A percentile compares a stretch with the other conserved stretches of the same genome.
Evolutionary conservation across 2,113 vertebrate genomes (phyloP).

Genomic region (Bagarius yarrelli): DNA sequence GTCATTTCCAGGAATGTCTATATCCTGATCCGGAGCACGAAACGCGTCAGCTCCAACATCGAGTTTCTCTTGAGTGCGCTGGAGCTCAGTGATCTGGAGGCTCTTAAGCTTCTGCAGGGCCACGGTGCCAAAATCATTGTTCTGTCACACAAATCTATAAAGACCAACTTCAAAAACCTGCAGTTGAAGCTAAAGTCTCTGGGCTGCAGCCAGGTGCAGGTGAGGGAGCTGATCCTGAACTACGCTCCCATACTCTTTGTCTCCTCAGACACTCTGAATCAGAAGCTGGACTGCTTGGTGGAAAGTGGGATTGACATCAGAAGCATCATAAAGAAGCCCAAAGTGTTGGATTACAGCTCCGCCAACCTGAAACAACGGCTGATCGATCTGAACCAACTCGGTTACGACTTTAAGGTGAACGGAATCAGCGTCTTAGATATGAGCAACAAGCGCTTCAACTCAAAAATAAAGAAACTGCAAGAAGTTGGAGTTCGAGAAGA

Average conservation of each 20-base stretch:
- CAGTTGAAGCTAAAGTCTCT: constrained; percentile 63
- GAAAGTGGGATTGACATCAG: constrained; percentile 65
- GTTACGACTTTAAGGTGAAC: constrained; percentile 71
- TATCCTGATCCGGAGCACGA: constrained; percentile 76
- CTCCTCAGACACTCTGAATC: constrained; percentile 63
- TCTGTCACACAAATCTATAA: constrained; percentile 69
- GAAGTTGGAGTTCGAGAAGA: constrained; percentile 24
- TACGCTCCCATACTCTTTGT: constrained; percentile 67
- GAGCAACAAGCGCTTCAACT: constrained; percentile 70
- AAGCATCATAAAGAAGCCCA: constrained; percentile 68
- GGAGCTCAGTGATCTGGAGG: constrained; percentile 60
- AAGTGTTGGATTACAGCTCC: constrained; percentile 70
- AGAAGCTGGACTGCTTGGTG: constrained; percentile 74
- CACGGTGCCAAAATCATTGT: constrained; percentile 69
- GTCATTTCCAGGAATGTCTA: constrained; percentile 76
- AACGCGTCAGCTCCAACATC: constrained; percentile 70
- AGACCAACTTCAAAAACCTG: constrained; percentile 66
- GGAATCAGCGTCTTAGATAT: constrained; percentile 68
- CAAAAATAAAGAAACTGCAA: constrained; percentile 67
- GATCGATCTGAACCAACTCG: constrained; percentile 59
- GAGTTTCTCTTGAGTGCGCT: constrained; percentile 66
- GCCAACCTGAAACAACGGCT: constrained; percentile 67
- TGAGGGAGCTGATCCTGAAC: constrained; percentile 63
- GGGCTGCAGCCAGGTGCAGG: constrained; percentile 59
- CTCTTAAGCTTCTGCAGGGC: constrained; percentile 70